phyloP scores from a whole-genome alignment of 1,140 invertebrate species.

The Meloidogyne chitwoodi region DNA sequence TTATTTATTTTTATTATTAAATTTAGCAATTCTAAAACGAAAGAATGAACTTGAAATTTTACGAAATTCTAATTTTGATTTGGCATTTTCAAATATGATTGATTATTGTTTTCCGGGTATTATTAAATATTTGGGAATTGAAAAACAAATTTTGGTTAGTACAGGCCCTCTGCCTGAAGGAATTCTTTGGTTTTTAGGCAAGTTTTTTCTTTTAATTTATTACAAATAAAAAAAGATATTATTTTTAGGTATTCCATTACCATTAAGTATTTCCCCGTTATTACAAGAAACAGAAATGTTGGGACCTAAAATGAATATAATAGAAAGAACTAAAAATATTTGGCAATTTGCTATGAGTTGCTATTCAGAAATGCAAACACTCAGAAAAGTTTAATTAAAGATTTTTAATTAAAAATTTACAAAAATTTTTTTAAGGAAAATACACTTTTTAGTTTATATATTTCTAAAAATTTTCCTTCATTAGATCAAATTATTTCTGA shows the following conservation, averaged over 20 bases:
- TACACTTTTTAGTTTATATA: constrained; percentile 27
- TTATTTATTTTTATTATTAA: not conserved
- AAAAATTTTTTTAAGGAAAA: constrained; percentile 32
- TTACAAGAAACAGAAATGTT: constrained; percentile 24
- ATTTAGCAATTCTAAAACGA: constrained; percentile 29
- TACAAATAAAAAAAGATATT: not conserved
- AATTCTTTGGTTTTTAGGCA: constrained; percentile 28
- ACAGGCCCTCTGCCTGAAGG: constrained; percentile 38
- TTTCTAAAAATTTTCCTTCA: constrained; percentile 32
- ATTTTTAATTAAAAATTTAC: not conserved
- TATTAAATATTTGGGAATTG: constrained; percentile 28
- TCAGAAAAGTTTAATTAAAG: not conserved
- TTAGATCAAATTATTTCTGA: constrained; percentile 19
- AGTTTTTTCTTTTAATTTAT: not conserved
- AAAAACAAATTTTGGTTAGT: constrained; percentile 28
- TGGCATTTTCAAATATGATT: constrained; percentile 32
- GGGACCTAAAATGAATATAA: constrained; percentile 31
- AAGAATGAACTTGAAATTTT: constrained; percentile 37
- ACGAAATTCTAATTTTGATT: constrained; percentile 36
- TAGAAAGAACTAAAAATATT: constrained; percentile 23
- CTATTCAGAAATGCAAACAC: not conserved
- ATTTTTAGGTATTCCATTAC: constrained; percentile 29
- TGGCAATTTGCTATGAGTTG: constrained; percentile 9
- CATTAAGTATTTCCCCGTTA: constrained; percentile 30
- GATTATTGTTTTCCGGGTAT: constrained; percentile 41